Evolutionary conservation across 2,888 invertebrate species (phyloP).

Genomic region (Conops quadrifasciatus): DNA sequence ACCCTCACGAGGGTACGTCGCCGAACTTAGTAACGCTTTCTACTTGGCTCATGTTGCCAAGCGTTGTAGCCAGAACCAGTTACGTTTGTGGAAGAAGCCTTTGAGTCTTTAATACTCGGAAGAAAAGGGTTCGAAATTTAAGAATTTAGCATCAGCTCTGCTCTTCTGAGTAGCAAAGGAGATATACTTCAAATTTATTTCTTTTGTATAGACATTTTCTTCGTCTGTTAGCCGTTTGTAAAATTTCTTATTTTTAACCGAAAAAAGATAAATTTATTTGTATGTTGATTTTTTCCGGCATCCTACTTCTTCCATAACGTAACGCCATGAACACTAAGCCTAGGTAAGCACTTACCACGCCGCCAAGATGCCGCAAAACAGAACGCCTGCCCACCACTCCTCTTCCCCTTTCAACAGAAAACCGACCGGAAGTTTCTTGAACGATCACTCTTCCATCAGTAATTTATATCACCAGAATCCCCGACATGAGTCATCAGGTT

Average conservation of each 20-base stretch:
- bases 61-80: no score
- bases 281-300: constrained; percentile 31
- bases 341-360: constrained; percentile 24
- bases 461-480: constrained; percentile 38
- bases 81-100: no score
- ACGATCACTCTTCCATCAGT: constrained; percentile 37
- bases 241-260: constrained; percentile 17
- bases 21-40: no score
- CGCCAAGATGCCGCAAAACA: background rate
- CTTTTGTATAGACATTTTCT: constrained; percentile 21
- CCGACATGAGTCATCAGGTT: constrained; percentile 22
- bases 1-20: no score
- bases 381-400: background rate
- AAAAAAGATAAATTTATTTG: constrained; percentile 39
- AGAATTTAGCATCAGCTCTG: no score
- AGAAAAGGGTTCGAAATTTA: no score
- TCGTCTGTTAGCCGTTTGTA: constrained; percentile 14
- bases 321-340: constrained; percentile 13
- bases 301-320: background rate
- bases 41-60: no score
- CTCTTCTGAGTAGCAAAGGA: no score
- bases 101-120: no score
- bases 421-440: constrained; percentile 39
- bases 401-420: constrained; percentile 29
- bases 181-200: no score